phyloP scores from a whole-genome alignment of 2,888 invertebrate genomes.

The Drepanosiphum platanoidis region DNA sequence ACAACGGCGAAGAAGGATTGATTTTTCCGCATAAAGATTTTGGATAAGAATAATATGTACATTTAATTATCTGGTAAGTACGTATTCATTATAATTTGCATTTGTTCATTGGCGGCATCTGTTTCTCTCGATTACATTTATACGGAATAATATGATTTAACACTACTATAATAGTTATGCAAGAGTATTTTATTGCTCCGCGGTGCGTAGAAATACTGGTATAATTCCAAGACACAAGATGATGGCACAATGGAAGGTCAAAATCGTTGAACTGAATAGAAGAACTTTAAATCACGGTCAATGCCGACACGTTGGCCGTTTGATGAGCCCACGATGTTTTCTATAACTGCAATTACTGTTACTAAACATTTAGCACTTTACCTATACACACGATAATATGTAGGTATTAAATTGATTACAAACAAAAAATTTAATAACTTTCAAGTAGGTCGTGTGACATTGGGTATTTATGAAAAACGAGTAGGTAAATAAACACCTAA shows the following conservation, averaged over 20 bases:
- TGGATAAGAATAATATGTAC: not conserved
- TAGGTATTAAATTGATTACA: not conserved
- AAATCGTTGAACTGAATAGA: slow-evolving; percentile 54
- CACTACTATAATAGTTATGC: slow-evolving; percentile 32
- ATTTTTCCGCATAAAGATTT: not conserved
- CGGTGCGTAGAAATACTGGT: slow-evolving; percentile 32
- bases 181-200: slow-evolving; percentile 55
- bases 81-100: not conserved
- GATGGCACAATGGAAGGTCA: slow-evolving; percentile 47
- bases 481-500: too few relatives aligned
- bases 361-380: slow-evolving; percentile 1
- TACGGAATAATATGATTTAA: not conserved
- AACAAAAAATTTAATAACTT: not conserved
- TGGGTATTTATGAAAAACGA: not conserved
- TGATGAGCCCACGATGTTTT: slow-evolving; percentile 23
- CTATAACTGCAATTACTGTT: not conserved
- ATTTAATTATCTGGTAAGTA: not conserved
- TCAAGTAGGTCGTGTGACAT: not conserved
- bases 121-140: not conserved
- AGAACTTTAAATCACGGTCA: slow-evolving; percentile 51
- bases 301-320: slow-evolving; percentile 32
- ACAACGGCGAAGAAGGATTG: not conserved
- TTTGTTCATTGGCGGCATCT: not conserved
- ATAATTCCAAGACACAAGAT: not conserved
- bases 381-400: not conserved